Evolutionary conservation across 2,113 vertebrate genomes (phyloP).

Genomic region (Ciconia boyciana): DNA sequence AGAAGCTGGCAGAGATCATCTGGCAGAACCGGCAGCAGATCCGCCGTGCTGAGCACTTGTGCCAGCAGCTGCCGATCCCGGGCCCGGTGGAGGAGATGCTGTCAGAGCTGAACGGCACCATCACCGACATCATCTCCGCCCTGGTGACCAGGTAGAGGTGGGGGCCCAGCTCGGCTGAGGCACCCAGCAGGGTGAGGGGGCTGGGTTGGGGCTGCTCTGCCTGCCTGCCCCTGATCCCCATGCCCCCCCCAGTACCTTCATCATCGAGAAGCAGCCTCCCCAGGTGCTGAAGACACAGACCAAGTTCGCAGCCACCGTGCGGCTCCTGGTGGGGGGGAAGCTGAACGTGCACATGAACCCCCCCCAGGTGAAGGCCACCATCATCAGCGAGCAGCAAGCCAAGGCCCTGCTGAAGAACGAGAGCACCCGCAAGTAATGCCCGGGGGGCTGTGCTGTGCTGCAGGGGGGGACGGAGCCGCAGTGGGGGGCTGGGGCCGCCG

Average conservation of each 20-base stretch:
- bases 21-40: constrained; percentile 99
- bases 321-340: constrained; percentile 94
- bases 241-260: constrained; percentile 85
- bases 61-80: constrained; percentile 93
- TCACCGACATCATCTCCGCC: constrained; percentile 96
- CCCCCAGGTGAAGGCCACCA: constrained; percentile 96
- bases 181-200: not conserved
- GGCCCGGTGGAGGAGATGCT: constrained; percentile 93
- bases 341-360: constrained; percentile 98
- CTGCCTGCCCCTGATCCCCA: not conserved
- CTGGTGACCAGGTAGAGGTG: constrained; percentile 88
- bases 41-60: constrained; percentile 89
- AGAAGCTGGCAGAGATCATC: constrained; percentile 95
- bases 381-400: constrained; percentile 94
- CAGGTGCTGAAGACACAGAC: constrained; percentile 98
- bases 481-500: rapidly evolving
- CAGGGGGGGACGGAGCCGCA: rapidly evolving
- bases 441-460: not conserved
- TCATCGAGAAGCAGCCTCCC: constrained; percentile 97
- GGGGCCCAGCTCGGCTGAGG: not conserved
- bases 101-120: constrained; percentile 89
- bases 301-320: constrained; percentile 94
- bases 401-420: constrained; percentile 92
- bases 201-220: not conserved
- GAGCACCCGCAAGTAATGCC: constrained; percentile 85